Conservation (phyloP, 2,888 invertebrate species). For the Aphrophora alni region DNA sequence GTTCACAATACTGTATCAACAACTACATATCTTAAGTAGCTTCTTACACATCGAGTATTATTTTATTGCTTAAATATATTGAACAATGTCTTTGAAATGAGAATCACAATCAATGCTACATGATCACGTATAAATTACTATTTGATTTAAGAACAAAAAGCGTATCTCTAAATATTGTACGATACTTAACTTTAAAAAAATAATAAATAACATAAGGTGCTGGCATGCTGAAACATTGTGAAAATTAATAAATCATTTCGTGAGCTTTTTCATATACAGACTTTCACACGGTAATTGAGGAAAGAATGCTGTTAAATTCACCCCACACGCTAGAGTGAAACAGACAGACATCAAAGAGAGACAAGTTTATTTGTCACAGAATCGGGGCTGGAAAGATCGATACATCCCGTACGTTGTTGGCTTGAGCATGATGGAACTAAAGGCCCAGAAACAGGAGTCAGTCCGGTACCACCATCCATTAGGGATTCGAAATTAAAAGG, state of each 20-base stretch:
- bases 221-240: background rate
- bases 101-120: background rate
- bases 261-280: background rate
- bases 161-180: no score
- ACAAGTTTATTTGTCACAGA: conserved; percentile 77
- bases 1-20: background rate
- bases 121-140: no score
- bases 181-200: no score
- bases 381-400: conserved; percentile 75
- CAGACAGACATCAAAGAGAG: conserved; percentile 70
- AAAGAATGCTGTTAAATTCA: background rate
- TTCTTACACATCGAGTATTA: background rate
- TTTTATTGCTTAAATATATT: background rate
- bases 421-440: conserved; percentile 74
- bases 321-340: background rate
- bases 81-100: background rate
- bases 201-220: background rate
- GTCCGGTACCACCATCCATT: conserved; percentile 91
- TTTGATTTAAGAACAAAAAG: background rate
- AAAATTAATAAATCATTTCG: background rate
- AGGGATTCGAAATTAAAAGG: conserved; percentile 91
- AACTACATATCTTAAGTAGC: background rate
- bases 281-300: background rate
- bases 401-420: conserved; percentile 68
- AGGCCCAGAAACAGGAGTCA: conserved; percentile 83